These are phyloP conservation scores for Hydractinia echinata DNA, from an alignment of 30 jellyfish, hydroid and myxozoan genomes.

Conservation along the genomic window DNA sequence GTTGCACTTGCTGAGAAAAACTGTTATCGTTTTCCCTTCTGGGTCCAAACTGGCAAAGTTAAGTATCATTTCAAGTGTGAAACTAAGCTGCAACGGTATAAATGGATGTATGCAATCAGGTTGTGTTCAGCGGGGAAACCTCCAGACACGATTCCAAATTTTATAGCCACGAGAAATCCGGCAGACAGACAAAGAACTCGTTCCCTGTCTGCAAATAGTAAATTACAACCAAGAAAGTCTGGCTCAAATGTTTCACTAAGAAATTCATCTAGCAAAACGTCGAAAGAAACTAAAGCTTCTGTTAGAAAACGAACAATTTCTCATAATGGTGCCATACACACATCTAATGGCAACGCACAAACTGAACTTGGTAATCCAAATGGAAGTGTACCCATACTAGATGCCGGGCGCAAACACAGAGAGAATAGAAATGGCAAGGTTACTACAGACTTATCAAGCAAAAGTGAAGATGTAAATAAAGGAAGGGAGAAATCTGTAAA, in stretches of 20 bases:
- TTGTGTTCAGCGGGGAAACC: slow-evolving; percentile 71
- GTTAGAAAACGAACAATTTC: neutral
- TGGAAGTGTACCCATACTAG: neutral
- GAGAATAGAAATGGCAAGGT: neutral
- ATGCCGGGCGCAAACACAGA: neutral
- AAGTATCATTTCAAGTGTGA: slow-evolving; percentile 78
- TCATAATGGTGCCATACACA: neutral
- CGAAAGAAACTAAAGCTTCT: neutral
- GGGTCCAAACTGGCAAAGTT: slow-evolving; percentile 56
- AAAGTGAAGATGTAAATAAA: neutral
- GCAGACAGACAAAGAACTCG: slow-evolving; percentile 10
- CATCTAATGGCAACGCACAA: neutral
- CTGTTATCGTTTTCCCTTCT: slow-evolving; percentile 93
- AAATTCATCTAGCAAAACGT: neutral
- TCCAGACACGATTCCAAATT: slow-evolving; percentile 85
- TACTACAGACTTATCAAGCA: neutral
- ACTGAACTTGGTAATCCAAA: neutral
- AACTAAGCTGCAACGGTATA: slow-evolving; percentile 90
- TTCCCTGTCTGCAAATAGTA: neutral
- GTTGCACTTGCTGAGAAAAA: slow-evolving; percentile 58
- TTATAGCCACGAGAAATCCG: slow-evolving; percentile 55
- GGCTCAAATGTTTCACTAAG: neutral
- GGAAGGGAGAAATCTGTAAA: slow-evolving; percentile 4
- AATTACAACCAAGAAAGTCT: neutral
- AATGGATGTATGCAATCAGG: slow-evolving; percentile 90